Conservation (phyloP, 23 tunicate species). For the Trididemnum clinides region DNA sequence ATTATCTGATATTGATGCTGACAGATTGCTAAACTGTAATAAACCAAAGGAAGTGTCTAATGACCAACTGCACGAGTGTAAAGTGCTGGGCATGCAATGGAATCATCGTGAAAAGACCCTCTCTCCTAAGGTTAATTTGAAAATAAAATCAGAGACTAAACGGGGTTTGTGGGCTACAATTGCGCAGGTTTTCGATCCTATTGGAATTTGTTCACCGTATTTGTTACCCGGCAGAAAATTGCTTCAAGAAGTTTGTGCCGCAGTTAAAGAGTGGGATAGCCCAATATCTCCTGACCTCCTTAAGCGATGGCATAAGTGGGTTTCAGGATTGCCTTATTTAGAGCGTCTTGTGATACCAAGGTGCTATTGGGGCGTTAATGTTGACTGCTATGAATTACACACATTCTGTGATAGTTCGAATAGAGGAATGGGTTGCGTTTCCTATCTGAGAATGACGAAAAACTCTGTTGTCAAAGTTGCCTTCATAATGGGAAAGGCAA, state of each 20-base stretch:
- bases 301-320: slow-evolving; percentile 6
- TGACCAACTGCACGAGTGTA: neutral
- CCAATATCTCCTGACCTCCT: neutral
- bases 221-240: neutral
- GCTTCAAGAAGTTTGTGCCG: neutral
- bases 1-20: neutral
- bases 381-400: slow-evolving; percentile 3
- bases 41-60: neutral
- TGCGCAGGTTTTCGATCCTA: slow-evolving; percentile 6
- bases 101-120: neutral
- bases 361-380: neutral
- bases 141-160: neutral
- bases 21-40: neutral
- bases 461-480: neutral
- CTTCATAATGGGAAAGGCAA: slow-evolving; percentile 19
- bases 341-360: neutral
- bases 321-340: neutral
- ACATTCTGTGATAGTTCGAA: slow-evolving; percentile 8
- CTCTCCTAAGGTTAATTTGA: neutral
- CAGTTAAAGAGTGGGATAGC: slow-evolving; percentile 2
- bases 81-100: slow-evolving; percentile 24
- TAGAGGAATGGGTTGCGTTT: slow-evolving; percentile 3
- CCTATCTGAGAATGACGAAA: slow-evolving; percentile 9
- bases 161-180: slow-evolving; percentile 17
- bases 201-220: slow-evolving; percentile 20